Evolutionary conservation across 2,113 vertebrate genomes (phyloP), one percentile per base, ranked within the genome.

Genomic region (Apodemus speciosus): DNA sequence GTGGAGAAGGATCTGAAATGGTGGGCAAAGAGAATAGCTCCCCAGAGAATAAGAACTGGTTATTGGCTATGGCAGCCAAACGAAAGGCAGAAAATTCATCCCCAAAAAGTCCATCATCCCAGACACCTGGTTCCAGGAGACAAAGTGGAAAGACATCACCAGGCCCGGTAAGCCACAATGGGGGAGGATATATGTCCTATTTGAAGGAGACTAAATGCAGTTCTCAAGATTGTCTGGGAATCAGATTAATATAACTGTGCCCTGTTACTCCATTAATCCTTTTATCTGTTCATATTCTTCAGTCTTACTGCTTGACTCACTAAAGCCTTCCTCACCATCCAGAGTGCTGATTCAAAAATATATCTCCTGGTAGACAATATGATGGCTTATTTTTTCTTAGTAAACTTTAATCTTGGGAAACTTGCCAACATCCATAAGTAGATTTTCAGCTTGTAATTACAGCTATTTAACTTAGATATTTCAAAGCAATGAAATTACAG

Each of bases 21-120:
- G 92, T 76, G 49, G 98, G 98, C 94, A 99, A 99, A 93, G 99
- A 99, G 97, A 99, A 99, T 72, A 98, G 94, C 95, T 98, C 98
- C 43, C 99, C 98, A 21, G 97, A 97, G 79, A 97, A 96, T 18
- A 97, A 96, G 72, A 99, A 99, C 95, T 99, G 99, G 99, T 96
- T 99, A 85, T 98, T 99, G 62, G 98, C 96, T 90, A 98, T 99
- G 97, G 98, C 99, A 84, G 98, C 98, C 96, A 99, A 98, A 89
- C 83, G 97, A 14, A 98, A 96, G 93, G 97, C 98, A 98, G 97
- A 98, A 96, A 97, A 94, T 68, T 23, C 2, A 0, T 96, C 97
- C 32, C 92, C 92, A 23, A 97, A 90, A 76, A 97, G 97, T 80
- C 90, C 96, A 0, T 89, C 96, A 5, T 95, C 97, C 40, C 97